Evolutionary conservation across 2,113 vertebrate genomes (phyloP).

Genomic region (Zapornia atra): DNA sequence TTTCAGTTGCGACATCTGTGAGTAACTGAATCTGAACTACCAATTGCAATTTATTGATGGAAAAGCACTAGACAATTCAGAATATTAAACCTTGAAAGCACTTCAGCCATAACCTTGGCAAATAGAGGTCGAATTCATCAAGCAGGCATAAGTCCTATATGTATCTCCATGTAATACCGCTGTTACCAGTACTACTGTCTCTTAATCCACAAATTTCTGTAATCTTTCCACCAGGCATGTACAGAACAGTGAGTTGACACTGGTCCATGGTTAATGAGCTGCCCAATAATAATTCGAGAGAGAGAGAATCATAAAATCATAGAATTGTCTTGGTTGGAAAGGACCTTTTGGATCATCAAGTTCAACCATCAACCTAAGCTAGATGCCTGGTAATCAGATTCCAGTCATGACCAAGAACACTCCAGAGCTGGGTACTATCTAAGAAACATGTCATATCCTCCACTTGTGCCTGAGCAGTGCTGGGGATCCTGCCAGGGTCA

Average conservation of each 20-base stretch:
- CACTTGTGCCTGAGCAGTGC: neutral
- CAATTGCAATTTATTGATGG: neutral
- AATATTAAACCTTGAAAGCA: neutral
- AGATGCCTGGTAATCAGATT: neutral
- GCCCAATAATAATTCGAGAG: neutral
- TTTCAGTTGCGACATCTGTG: neutral
- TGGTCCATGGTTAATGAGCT: neutral
- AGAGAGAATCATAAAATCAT: neutral
- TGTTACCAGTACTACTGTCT: neutral
- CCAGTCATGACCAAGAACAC: neutral
- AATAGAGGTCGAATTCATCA: neutral
- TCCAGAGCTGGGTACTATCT: neutral
- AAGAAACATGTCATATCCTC: neutral
- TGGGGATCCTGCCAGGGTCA: neutral
- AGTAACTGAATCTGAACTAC: neutral
- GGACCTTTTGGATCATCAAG: no score
- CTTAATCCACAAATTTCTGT: neutral
- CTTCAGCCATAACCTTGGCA: neutral
- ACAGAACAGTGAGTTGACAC: neutral
- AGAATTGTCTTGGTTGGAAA: no score
- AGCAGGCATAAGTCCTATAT: neutral
- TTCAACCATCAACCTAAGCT: no score
- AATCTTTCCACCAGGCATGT: neutral
- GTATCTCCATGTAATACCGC: neutral
- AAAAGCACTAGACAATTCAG: neutral